phyloP scores from a whole-genome alignment of 2,888 invertebrate species.

The Athalia rosae region DNA sequence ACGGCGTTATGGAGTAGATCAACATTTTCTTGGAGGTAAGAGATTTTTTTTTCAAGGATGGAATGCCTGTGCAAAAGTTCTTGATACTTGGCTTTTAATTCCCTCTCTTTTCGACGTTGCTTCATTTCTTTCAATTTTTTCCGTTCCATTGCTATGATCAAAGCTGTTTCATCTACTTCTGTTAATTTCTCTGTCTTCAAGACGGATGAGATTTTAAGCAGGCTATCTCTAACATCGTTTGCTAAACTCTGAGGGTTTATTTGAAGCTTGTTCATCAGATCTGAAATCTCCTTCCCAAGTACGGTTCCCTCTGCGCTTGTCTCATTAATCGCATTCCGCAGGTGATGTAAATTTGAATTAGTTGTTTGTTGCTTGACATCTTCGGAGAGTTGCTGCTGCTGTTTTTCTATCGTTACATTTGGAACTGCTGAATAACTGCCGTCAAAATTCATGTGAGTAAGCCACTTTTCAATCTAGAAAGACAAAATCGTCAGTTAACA shows the following conservation, averaged over 20 bases:
- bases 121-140: conserved; percentile 57
- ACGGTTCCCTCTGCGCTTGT: conserved; percentile 61
- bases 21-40: conserved; percentile 54
- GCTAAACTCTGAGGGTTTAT: conserved; percentile 60
- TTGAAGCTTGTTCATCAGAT: conserved; percentile 59
- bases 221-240: conserved; percentile 58
- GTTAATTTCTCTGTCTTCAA: conserved; percentile 61
- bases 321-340: conserved; percentile 60
- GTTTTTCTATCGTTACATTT: background rate
- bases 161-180: conserved; percentile 56
- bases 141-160: conserved; percentile 56
- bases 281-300: conserved; percentile 57
- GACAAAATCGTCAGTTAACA: background rate
- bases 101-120: conserved; percentile 57
- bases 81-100: conserved; percentile 58
- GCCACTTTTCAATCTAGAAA: conserved; percentile 19
- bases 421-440: background rate
- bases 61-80: conserved; percentile 57
- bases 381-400: background rate
- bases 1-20: conserved; percentile 53
- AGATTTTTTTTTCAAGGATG: conserved; percentile 57
- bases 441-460: conserved; percentile 6
- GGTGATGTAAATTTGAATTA: conserved; percentile 50
- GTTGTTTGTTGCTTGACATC: conserved; percentile 14
- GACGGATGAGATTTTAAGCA: conserved; percentile 58